Evolutionary conservation across 1,140 invertebrate genomes (phyloP).

Genomic region (honey bee (Apis mellifera)): DNA sequence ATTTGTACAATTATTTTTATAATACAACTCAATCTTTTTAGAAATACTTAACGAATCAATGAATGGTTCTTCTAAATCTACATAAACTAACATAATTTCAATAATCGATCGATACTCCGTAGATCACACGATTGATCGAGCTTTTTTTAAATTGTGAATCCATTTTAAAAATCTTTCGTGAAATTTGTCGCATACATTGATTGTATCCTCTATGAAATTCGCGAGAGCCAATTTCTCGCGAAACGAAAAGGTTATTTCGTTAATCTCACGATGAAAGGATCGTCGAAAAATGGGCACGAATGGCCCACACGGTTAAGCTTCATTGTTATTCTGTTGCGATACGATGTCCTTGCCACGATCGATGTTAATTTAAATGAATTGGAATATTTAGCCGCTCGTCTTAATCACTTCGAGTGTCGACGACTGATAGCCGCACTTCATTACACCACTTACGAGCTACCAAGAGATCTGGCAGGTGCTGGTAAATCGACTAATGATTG

Average conservation of each 20-base stretch:
- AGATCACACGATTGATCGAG: no score
- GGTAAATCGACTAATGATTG: conserved; percentile 66
- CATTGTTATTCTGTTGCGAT: background rate
- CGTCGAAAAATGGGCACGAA: background rate
- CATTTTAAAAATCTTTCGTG: background rate
- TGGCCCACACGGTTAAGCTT: conserved; percentile 1
- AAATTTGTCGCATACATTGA: background rate
- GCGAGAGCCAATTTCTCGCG: background rate
- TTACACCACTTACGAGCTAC: conserved; percentile 81
- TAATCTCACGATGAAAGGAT: conserved; percentile 42
- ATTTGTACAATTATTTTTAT: no score
- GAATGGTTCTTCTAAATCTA: no score
- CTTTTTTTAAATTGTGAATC: no score
- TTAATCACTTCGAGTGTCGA: conserved; percentile 82
- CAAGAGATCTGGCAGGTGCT: conserved; percentile 76
- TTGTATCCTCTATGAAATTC: background rate
- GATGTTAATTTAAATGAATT: conserved; percentile 83
- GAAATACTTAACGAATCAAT: no score
- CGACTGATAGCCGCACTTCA: conserved; percentile 82
- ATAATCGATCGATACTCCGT: no score
- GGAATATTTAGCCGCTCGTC: conserved; percentile 82
- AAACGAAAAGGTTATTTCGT: background rate
- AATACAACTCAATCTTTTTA: no score
- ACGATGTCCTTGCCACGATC: conserved; percentile 74
- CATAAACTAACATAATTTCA: no score